These are phyloP conservation scores for Leptosomus discolor DNA, from an alignment of 2,113 vertebrate genomes.

Conservation along the genomic window DNA sequence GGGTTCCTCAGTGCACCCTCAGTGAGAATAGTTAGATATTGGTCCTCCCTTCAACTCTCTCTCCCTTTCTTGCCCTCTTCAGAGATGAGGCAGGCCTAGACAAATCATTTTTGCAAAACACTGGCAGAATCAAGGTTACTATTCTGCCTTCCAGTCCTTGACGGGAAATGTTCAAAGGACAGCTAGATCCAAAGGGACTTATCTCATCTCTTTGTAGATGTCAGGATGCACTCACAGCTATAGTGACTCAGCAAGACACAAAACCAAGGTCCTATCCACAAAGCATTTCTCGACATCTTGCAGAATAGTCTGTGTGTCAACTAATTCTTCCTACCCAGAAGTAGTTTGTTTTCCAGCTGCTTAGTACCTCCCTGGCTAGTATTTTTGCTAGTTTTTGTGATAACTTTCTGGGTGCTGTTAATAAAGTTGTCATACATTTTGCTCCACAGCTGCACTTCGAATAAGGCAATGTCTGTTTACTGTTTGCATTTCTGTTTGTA, in stretches of 20 bases:
- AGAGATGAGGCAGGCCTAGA: neutral
- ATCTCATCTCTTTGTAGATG: neutral
- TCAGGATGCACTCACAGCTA: neutral
- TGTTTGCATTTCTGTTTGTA: neutral
- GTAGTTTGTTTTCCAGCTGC: neutral
- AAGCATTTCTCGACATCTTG: neutral
- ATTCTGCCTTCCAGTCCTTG: neutral
- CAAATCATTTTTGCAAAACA: neutral
- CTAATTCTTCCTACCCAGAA: neutral
- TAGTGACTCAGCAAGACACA: neutral
- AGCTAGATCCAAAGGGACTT: neutral
- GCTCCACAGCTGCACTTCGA: neutral
- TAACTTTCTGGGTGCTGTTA: neutral
- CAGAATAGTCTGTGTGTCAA: neutral
- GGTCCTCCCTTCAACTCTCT: neutral
- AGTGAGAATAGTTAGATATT: neutral
- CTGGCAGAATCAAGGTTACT: neutral
- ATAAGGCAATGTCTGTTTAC: neutral
- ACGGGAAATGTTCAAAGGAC: neutral
- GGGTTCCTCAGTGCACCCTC: neutral
- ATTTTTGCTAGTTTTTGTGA: neutral
- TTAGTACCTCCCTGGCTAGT: neutral
- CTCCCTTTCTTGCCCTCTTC: neutral
- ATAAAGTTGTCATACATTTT: neutral
- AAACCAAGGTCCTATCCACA: neutral